Conservation (phyloP, 2,888 invertebrate species). For the Tanytarsus gracilentus region DNA sequence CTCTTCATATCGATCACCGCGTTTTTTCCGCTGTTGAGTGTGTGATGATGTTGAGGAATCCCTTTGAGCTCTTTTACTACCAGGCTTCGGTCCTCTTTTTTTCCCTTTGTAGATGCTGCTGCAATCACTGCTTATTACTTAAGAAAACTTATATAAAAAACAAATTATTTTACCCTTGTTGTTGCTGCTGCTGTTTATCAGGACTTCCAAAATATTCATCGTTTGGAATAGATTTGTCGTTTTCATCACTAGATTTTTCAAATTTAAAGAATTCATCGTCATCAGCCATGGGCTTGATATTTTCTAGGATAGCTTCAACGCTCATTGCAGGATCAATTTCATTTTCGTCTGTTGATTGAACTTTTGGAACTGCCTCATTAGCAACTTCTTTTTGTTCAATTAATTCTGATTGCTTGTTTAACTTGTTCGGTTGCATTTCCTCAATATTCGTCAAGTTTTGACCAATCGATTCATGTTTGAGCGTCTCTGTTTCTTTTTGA, state of each 20-base stretch:
- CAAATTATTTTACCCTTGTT: not conserved
- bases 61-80: not conserved
- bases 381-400: not conserved
- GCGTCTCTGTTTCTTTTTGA: no score
- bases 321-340: not conserved
- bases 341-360: no score
- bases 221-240: not conserved
- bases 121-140: no score
- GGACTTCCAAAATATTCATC: constrained; percentile 18
- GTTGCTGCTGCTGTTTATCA: not conserved
- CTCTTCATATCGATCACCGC: constrained; percentile 10
- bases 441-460: no score
- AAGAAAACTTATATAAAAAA: no score
- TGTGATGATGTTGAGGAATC: not conserved
- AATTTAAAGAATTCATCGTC: constrained; percentile 19
- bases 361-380: not conserved
- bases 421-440: no score
- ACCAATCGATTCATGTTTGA: no score
- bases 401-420: not conserved
- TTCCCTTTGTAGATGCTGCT: not conserved
- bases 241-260: not conserved
- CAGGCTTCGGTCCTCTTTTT: not conserved
- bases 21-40: not conserved
- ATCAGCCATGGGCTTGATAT: constrained; percentile 17
- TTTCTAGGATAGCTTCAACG: constrained; percentile 3